Base-by-base conservation (phyloP, 2,113 vertebrate genomes). In the human (Homo sapiens) region DNA sequence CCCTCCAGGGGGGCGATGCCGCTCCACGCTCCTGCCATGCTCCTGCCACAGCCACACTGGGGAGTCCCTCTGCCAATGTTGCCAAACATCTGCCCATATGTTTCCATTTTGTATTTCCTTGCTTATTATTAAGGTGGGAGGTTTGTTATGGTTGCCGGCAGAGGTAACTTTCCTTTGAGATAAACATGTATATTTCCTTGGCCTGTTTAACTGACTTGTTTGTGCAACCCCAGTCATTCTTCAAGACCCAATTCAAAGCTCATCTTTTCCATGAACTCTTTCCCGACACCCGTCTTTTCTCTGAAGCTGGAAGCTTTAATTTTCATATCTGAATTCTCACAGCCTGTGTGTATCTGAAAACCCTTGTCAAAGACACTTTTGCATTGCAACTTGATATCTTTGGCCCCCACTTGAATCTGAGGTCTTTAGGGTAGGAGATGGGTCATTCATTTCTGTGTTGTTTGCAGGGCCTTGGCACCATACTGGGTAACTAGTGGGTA, bases 21-120 rank as follows among this genome's bases (percentile, higher is more conserved):
- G 4, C 79, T 52, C 38, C 0, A 32, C 0, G 0, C 6, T 30
- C 68, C 80, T 52, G 6, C 55, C 1, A 2, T 55, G 27, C 25
- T 48, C 14, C 35, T 9, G 2, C 22, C 32, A 2, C 43, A 50
- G 20, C 76, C 14, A 0, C 3, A 3, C 8, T 48, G 57, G 35
- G 17, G 66, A 6, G 27, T 55, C 40, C 11, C 17, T 45, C 14
- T 30, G 3, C 64, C 38, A 9, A 18, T 55, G 32, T 80, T 10
- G 2, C 66, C 8, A 8, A 10, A 92, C 73, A 32, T 9, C 66
- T 73, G 57, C 22, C 73, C 2, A 0, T 48, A 52, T 30, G 78
- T 93, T 89, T 88, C 91, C 82, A 25, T 68, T 38, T 82, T 83
- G 35, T 11, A 2, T 73, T 78, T 94, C 27, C 55, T 38, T 35